These are phyloP conservation scores for Prosopocoilus inquinatus DNA, from an alignment of 2,888 invertebrate genomes.

Conservation along the genomic window DNA sequence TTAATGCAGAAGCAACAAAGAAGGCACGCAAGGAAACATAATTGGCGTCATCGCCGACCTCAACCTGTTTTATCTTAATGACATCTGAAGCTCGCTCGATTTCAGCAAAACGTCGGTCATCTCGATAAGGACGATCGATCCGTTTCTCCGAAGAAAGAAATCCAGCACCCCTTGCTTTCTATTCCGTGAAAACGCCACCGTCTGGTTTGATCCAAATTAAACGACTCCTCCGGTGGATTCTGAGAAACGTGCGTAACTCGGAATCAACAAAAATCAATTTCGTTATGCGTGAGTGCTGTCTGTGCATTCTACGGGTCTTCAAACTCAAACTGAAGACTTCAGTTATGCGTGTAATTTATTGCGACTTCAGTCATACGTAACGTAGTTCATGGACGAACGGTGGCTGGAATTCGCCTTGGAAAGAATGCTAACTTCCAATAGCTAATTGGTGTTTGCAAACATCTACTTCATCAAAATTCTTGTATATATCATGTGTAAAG, in stretches of 20 bases:
- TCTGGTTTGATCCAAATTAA: too few relatives aligned
- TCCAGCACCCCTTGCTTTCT: too few relatives aligned
- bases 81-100: slow-evolving; percentile 1
- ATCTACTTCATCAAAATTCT: not conserved
- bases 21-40: slow-evolving; percentile 12
- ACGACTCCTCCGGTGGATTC: too few relatives aligned
- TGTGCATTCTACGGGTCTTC: not conserved
- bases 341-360: slow-evolving; percentile 1
- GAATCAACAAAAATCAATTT: too few relatives aligned
- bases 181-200: too few relatives aligned
- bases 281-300: too few relatives aligned
- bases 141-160: too few relatives aligned
- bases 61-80: slow-evolving; percentile 13
- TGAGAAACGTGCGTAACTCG: too few relatives aligned
- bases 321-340: not conserved
- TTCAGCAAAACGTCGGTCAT: too few relatives aligned
- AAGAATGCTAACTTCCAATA: not conserved
- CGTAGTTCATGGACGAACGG: not conserved
- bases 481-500: not conserved
- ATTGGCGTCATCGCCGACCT: slow-evolving; percentile 15
- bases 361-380: not conserved
- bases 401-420: not conserved
- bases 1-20: slow-evolving; percentile 23
- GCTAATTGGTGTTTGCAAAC: not conserved
- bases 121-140: too few relatives aligned